These are phyloP conservation scores for Ophraella communa DNA, from an alignment of 2,888 invertebrate genomes.

Conservation along the genomic window DNA sequence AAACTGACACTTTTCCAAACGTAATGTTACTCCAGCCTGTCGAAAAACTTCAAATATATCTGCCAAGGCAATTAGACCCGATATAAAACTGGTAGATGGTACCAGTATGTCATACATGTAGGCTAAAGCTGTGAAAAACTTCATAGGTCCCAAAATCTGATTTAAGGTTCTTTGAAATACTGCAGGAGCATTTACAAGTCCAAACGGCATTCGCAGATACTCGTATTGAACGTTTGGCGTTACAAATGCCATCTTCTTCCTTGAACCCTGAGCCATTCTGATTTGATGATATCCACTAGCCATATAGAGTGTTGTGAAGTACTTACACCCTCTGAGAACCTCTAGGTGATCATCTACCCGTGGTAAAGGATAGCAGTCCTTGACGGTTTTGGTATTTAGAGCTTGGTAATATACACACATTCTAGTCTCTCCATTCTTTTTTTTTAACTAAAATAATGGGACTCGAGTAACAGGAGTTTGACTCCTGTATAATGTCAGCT, in stretches of 20 bases:
- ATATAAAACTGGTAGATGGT: no score
- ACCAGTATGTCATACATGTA: not conserved
- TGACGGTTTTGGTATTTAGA: slow-evolving; percentile 47
- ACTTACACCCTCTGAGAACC: slow-evolving; percentile 38
- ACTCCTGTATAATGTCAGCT: no score
- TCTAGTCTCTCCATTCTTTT: slow-evolving; percentile 39
- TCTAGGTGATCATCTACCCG: slow-evolving; percentile 49
- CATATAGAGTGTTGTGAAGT: slow-evolving; percentile 48
- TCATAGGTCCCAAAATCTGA: slow-evolving; percentile 46
- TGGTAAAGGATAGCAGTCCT: slow-evolving; percentile 49
- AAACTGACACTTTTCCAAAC: no score
- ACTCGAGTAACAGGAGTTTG: no score
- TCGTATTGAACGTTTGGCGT: no score
- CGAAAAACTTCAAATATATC: no score
- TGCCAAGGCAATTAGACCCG: no score
- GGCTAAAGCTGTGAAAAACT: slow-evolving; percentile 38
- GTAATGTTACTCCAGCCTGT: no score
- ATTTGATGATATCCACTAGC: slow-evolving; percentile 49
- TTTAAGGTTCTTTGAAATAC: no score
- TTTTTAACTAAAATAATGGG: slow-evolving; percentile 34
- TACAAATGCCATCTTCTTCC: slow-evolving; percentile 49
- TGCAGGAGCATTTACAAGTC: no score
- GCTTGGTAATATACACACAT: slow-evolving; percentile 46
- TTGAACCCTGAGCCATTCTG: slow-evolving; percentile 40
- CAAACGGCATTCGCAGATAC: no score